Evolutionary conservation across 2,113 vertebrate species (phyloP).

Genomic region (Ramphastos sulfuratus): DNA sequence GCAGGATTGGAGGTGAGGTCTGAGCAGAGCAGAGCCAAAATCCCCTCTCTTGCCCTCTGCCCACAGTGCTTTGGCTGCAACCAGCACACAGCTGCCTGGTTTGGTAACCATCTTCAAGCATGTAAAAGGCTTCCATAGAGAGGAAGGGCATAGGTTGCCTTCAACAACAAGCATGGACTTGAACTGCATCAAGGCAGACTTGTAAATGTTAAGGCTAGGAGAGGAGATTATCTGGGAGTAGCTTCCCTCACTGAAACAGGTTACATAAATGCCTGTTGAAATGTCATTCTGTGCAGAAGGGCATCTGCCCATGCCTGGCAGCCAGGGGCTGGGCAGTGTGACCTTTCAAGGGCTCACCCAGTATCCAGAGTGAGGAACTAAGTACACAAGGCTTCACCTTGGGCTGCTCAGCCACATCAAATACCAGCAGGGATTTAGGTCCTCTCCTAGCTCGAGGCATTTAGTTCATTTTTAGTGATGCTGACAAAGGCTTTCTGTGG

Average conservation of each 20-base stretch:
- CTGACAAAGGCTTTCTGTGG: neutral
- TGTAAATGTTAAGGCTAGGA: neutral
- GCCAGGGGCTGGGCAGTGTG: neutral
- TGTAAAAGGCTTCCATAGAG: neutral
- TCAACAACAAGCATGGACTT: neutral
- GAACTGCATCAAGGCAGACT: neutral
- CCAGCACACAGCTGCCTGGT: neutral
- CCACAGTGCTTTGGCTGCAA: too few relatives aligned
- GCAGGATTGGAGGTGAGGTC: too few relatives aligned
- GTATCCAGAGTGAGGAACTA: neutral
- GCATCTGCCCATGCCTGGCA: conserved; percentile 16
- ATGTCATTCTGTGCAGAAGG: neutral
- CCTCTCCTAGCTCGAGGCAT: neutral
- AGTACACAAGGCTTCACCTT: neutral
- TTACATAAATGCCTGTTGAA: neutral
- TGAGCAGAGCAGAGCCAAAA: too few relatives aligned
- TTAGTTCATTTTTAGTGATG: neutral
- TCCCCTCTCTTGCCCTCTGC: too few relatives aligned
- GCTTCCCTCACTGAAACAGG: neutral
- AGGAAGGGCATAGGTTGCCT: neutral
- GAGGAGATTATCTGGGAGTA: neutral
- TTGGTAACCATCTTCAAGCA: neutral
- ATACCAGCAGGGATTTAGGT: neutral
- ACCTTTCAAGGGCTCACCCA: neutral
- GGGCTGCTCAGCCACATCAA: neutral